Evolutionary conservation across 2,888 invertebrate species (phyloP), one percentile per base, ranked within the genome.

Genomic region (Drosophila engyochracea): DNA sequence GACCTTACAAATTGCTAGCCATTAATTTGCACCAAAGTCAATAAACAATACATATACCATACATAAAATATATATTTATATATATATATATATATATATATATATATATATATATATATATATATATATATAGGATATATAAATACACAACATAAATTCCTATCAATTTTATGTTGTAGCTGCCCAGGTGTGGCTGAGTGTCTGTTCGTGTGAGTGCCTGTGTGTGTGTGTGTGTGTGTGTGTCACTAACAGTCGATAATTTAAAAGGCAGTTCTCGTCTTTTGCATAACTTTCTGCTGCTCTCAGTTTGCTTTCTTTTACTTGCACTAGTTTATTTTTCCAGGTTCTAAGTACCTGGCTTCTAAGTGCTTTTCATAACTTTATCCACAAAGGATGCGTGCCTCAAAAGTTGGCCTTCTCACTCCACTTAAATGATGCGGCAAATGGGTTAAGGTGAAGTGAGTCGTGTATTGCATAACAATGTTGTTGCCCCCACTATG

Each of bases 1-100:
- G 90, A 77, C 89, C 54, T 87, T 83, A 90, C 91, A 91, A 91
- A 89, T 91, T 89, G 91, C 78, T 59, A 73, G 76, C 89, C 88
- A 89, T 89, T 88, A 90, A 83, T 91, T 68, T 60, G 78, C 70
- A 60, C 78, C 77, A 79, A 76, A 77, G 86, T 86, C 73, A 69
- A 83, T 86, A 81, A 81, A 89, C 71, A 75, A 86, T 81, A 74
- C 64, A 57, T 69, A 54, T 51, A 25, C 9, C 22, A 59, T 39
- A 58, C 9, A 52, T 63, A 49, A 37, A 1, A 31, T 31, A 33
- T 33, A 9, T 33, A 58, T 19, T 12, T 16, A 64, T 28, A 67
- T 37, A 54, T 30, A 57, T 22, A 60, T 37, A 22, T 31, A 33
- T 12, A 9, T 33, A 58, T 25, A 19, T 14, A 64, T 28, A 67